Percentiles rank a stretch among this genome's conserved stretches.
These are phyloP conservation scores for Pedionomus torquatus DNA, from an alignment of 2,113 vertebrate genomes.

Conservation along the genomic window DNA sequence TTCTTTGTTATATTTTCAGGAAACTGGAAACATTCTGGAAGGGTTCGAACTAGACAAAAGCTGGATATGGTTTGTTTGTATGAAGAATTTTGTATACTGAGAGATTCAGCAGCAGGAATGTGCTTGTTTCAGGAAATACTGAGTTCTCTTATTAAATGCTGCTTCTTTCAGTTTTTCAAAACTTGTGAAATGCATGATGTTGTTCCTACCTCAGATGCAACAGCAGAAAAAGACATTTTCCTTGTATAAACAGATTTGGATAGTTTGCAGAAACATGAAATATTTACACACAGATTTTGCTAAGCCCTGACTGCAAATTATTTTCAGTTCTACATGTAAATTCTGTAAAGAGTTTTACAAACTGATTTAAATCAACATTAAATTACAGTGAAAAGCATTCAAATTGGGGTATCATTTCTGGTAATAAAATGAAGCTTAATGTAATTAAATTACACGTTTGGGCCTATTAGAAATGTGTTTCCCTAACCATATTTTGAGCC, in stretches of 20 bases:
- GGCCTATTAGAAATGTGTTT: background rate
- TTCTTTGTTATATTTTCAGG: background rate
- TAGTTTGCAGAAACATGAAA: background rate
- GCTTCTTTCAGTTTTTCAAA: background rate
- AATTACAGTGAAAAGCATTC: background rate
- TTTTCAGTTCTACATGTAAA: background rate
- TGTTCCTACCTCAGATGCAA: background rate
- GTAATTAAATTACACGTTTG: background rate
- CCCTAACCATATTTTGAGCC: background rate
- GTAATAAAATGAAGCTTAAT: background rate
- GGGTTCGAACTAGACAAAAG: conserved; percentile 41
- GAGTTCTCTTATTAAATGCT: background rate
- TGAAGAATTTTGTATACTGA: conserved; percentile 17
- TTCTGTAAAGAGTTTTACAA: background rate
- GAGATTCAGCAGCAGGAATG: background rate
- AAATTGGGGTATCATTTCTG: background rate
- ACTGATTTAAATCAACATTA: background rate
- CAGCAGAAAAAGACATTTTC: background rate
- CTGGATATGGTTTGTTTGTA: conserved; percentile 62
- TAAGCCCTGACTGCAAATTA: background rate
- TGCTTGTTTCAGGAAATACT: conserved; percentile 34
- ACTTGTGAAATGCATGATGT: background rate
- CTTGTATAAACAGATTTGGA: background rate
- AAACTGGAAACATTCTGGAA: conserved; percentile 42
- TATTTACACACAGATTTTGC: background rate